These are phyloP conservation scores for Thysanoteuthis rhombus DNA, from an alignment of 2,888 invertebrate genomes.

Conservation along the genomic window DNA sequence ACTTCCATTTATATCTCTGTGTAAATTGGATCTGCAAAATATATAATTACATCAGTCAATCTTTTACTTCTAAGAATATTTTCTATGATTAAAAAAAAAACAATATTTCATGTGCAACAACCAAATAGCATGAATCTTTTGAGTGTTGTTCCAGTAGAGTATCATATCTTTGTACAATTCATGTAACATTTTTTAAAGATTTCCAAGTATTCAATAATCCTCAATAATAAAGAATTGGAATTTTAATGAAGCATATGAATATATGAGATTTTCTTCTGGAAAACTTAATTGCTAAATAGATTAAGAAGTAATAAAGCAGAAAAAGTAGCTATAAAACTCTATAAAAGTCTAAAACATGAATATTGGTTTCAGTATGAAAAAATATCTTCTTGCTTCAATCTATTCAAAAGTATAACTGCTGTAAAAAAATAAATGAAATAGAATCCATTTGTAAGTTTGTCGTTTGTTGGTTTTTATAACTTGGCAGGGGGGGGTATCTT, in stretches of 20 bases:
- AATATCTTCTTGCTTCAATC: neutral
- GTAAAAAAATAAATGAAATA: neutral
- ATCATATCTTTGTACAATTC: neutral
- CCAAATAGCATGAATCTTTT: no score
- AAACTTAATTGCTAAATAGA: neutral
- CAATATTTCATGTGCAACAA: no score
- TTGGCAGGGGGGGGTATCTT: no score
- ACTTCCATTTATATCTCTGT: no score
- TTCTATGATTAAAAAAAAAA: no score
- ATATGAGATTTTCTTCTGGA: neutral
- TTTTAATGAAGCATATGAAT: neutral
- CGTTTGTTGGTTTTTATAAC: neutral
- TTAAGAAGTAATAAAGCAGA: neutral
- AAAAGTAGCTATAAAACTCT: neutral
- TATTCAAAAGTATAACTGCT: neutral
- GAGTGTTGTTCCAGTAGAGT: neutral
- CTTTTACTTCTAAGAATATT: no score
- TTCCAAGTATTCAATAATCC: neutral
- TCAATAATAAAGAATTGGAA: neutral
- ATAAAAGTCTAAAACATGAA: neutral
- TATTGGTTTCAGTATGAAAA: neutral
- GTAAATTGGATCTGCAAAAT: no score
- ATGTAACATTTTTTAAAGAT: neutral
- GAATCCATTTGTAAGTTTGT: neutral
- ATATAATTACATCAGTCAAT: no score